A percentile compares a stretch with the other conserved stretches of the same genome.
phyloP scores from a whole-genome alignment of 2,888 invertebrate species.

The Drosophila mimetica region DNA sequence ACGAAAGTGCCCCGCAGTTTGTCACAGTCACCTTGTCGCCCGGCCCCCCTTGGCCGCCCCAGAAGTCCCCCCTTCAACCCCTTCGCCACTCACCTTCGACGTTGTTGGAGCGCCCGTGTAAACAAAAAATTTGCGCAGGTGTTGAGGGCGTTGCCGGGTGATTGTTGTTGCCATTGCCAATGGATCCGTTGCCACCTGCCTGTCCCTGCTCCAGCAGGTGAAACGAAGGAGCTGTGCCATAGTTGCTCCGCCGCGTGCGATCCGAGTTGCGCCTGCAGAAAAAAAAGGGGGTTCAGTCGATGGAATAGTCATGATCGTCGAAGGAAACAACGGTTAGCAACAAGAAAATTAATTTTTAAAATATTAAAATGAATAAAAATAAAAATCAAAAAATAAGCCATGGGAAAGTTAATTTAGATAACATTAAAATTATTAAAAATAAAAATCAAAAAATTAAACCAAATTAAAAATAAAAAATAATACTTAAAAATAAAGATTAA shows the following conservation, averaged over 20 bases:
- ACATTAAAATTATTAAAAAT: too few relatives aligned
- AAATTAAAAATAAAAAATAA: too few relatives aligned
- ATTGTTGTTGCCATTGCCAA: conserved; percentile 58
- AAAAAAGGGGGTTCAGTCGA: not conserved
- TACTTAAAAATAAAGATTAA: too few relatives aligned
- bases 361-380: too few relatives aligned
- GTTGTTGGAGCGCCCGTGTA: conserved; percentile 77
- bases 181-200: conserved; percentile 23
- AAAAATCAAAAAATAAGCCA: not conserved
- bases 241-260: conserved; percentile 53
- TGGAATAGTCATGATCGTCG: not conserved
- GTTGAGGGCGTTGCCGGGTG: conserved; percentile 55
- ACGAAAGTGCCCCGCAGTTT: conserved; percentile 63
- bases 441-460: too few relatives aligned
- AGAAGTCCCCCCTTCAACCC: not conserved
- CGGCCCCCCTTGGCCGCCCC: not conserved
- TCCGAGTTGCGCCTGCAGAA: conserved; percentile 50
- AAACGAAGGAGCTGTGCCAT: conserved; percentile 60
- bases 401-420: too few relatives aligned
- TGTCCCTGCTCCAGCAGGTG: conserved; percentile 47
- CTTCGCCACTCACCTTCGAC: conserved; percentile 66
- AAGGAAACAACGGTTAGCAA: not conserved
- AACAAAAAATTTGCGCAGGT: conserved; percentile 73
- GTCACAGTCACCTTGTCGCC: conserved; percentile 28
- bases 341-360: not conserved